Evolutionary conservation across 2,888 invertebrate species (phyloP), one percentile per base, ranked within the genome.

Genomic region (Polyommatus iphigenia): DNA sequence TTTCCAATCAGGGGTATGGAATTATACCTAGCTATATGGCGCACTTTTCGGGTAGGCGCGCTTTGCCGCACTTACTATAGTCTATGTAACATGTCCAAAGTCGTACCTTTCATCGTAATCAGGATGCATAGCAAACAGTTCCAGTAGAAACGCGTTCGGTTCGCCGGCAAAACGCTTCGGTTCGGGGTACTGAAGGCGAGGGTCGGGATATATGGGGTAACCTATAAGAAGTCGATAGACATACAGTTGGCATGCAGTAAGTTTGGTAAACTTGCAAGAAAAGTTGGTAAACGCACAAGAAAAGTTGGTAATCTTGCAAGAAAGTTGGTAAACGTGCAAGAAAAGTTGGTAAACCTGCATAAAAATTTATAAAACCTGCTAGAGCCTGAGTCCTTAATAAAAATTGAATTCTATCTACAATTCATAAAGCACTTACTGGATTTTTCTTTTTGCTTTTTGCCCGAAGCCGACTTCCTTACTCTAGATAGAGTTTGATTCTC

Each of bases 121-220:
- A 1, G 91, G 87, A 67, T 94, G 88, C 83, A 95, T 92, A 3
- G 95, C 95, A 79, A 95, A 95, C 29, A 96, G 84, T 84, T 96
- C 96, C 41, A 96, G 82, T 0, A 95, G 86, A 82, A 96, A 96
- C 0, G 96, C 96, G 84, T 96, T 96, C 0, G 92, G 87, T 15
- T 88, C 83, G 0, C 95, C 95, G 0, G 85, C 79, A 82, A 88
- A 93, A 0, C 88, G 87, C 1, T 82, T 82, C 0, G 88, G 85
- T n/a, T 90, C 89, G 0, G 85, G 83, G 18, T 80, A 78, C 29
- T 78, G 80, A 15, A 71, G 24, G 13, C 18, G 29, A 67, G 29
- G 67, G 2, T 29, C 67, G 3, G 67, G 67, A 67, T 67, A 67
- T 29, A 67, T 15, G 2, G 67, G 29, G 5, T 29, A 2, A 67